Evolutionary conservation across 2,888 invertebrate species (phyloP).

Genomic region (Cephalotes varians): DNA sequence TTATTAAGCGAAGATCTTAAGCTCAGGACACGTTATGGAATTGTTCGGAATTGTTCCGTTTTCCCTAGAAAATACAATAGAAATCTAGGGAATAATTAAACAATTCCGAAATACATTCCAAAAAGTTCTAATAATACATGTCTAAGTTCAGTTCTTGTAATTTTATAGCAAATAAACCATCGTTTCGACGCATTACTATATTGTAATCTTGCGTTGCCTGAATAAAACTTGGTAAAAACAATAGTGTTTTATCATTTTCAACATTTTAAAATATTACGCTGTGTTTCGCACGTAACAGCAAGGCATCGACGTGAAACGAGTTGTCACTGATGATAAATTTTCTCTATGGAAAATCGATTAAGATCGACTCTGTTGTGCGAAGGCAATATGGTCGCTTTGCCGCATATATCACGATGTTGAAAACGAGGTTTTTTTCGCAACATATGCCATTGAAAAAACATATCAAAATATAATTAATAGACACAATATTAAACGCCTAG

Average conservation of each 20-base stretch:
- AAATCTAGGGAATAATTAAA: too few relatives aligned
- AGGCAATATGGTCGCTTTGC: background rate
- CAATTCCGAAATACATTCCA: too few relatives aligned
- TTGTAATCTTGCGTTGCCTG: background rate
- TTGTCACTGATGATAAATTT: slow-evolving; percentile 2
- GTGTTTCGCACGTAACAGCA: background rate
- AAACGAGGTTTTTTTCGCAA: background rate
- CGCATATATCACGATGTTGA: background rate
- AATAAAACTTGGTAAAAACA: background rate
- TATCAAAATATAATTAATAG: background rate
- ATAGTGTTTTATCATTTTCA: background rate
- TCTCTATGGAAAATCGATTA: background rate
- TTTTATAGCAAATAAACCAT: background rate
- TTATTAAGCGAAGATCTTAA: background rate
- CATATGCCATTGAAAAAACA: background rate
- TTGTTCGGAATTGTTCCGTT: too few relatives aligned
- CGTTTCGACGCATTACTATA: background rate
- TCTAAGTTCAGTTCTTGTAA: background rate
- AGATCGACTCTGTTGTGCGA: background rate
- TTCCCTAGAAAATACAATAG: too few relatives aligned
- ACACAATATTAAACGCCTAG: background rate
- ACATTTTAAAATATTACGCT: background rate
- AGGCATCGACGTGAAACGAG: background rate
- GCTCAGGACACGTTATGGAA: too few relatives aligned
- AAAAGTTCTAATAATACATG: background rate